These are phyloP conservation scores for Trypoxylon attenuatum DNA, from an alignment of 2,888 invertebrate species.

Conservation along the genomic window DNA sequence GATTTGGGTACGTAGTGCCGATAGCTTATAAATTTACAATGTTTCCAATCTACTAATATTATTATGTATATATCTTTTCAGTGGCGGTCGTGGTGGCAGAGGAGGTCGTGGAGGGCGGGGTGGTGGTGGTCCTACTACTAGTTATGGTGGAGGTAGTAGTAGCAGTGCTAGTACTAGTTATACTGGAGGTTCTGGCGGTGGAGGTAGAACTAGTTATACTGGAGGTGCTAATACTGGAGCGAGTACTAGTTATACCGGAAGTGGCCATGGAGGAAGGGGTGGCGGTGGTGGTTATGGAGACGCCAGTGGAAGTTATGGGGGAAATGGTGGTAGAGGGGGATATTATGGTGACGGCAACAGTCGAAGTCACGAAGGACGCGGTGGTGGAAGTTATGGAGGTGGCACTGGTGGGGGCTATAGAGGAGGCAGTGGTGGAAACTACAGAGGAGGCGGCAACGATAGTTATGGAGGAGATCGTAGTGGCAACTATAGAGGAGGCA, in stretches of 20 bases:
- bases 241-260: slow-evolving; percentile 41
- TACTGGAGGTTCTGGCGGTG: slow-evolving; percentile 59
- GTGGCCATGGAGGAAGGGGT: slow-evolving; percentile 47
- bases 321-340: slow-evolving; percentile 39
- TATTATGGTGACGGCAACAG: slow-evolving; percentile 27
- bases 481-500: slow-evolving; percentile 36
- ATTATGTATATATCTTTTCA: slow-evolving; percentile 21
- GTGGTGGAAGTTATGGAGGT: slow-evolving; percentile 17
- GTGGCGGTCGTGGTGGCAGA: slow-evolving; percentile 65
- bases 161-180: slow-evolving; percentile 7
- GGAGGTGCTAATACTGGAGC: slow-evolving; percentile 69
- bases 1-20: slow-evolving; percentile 45
- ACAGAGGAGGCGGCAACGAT: slow-evolving; percentile 25
- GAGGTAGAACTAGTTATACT: slow-evolving; percentile 47
- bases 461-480: slow-evolving; percentile 17
- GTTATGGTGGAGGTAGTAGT: too few species aligned
- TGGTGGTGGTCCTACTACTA: slow-evolving; percentile 30
- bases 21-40: background rate
- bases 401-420: slow-evolving; percentile 36
- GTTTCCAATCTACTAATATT: background rate
- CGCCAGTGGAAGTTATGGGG: slow-evolving; percentile 51
- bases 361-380: slow-evolving; percentile 19
- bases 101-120: slow-evolving; percentile 59
- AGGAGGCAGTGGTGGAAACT: slow-evolving; percentile 38
- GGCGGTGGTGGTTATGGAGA: slow-evolving; percentile 30